Percentiles rank a stretch among this genome's conserved stretches.
Evolutionary conservation across 1,140 invertebrate genomes (phyloP).

Genomic region (Aphaenogaster floridana): DNA sequence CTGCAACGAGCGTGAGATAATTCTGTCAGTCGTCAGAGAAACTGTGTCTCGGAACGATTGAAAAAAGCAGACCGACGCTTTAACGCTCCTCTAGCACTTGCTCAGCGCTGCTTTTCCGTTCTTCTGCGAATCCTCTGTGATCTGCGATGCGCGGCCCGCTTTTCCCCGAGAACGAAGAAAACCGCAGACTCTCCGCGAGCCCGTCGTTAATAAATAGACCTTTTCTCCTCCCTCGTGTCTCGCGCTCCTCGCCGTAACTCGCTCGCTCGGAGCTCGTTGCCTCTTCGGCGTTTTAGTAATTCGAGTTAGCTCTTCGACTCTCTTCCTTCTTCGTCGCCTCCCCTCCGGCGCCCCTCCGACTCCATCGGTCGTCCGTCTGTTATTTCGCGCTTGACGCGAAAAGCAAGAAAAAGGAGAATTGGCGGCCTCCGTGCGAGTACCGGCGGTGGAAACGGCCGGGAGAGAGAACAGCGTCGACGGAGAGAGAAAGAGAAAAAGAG

Average conservation of each 20-base stretch:
- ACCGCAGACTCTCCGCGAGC: conserved; percentile 44
- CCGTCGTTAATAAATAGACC: conserved; percentile 76
- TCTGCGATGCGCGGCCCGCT: conserved; percentile 62
- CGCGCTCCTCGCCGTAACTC: conserved; percentile 67
- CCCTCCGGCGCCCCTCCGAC: conserved; percentile 43
- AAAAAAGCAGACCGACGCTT: not conserved
- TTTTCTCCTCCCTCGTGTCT: conserved; percentile 72
- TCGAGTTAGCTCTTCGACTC: conserved; percentile 82
- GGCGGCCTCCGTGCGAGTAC: conserved; percentile 53
- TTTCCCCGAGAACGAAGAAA: conserved; percentile 67
- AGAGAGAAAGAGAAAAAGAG: not conserved
- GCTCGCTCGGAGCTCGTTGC: conserved; percentile 78
- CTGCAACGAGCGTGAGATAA: not conserved
- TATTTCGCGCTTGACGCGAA: conserved; percentile 85
- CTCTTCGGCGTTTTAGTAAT: conserved; percentile 81
- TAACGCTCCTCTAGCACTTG: not conserved
- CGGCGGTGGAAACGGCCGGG: conserved; percentile 67
- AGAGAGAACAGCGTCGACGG: conserved; percentile 31
- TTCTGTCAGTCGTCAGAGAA: not conserved
- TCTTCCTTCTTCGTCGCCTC: conserved; percentile 68
- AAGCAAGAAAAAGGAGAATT: conserved; percentile 78
- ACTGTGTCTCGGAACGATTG: not conserved
- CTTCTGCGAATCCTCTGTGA: conserved; percentile 43
- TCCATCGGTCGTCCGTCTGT: conserved; percentile 70
- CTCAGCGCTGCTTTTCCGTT: not conserved